These are phyloP conservation scores for Ptyas mucosa DNA, from an alignment of 2,113 vertebrate genomes.

Conservation along the genomic window DNA sequence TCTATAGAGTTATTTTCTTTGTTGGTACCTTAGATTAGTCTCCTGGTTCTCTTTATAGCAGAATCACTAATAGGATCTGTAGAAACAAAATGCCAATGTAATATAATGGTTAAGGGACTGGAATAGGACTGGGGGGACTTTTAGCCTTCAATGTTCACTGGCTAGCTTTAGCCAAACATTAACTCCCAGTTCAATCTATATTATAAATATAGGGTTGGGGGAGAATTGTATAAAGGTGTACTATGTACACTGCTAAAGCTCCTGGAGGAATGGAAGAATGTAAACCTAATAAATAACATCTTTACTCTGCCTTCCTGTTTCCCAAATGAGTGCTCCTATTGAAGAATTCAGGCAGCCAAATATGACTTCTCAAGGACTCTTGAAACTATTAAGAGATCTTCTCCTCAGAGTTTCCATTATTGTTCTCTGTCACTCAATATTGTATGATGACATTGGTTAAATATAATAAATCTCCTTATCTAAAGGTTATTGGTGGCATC, in stretches of 20 bases:
- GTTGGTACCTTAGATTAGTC: not conserved
- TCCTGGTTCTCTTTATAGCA: not conserved
- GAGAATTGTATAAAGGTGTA: not conserved
- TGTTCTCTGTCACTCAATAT: not conserved
- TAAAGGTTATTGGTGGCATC: not conserved
- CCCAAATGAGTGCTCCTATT: not conserved
- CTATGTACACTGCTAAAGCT: not conserved
- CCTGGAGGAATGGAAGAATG: not conserved
- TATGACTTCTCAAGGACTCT: not conserved
- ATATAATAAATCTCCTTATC: not conserved
- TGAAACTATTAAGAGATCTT: not conserved
- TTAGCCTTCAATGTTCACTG: not conserved
- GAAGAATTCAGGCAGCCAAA: not conserved
- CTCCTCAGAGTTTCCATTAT: not conserved
- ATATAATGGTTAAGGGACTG: not conserved
- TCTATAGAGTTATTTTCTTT: not conserved
- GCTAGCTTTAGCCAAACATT: not conserved
- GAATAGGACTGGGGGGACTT: not conserved
- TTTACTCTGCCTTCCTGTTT: not conserved
- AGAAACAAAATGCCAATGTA: not conserved
- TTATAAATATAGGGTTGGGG: not conserved
- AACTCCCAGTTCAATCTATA: not conserved
- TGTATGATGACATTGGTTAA: not conserved
- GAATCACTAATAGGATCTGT: not conserved
- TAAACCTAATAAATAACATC: not conserved